Evolutionary conservation across 2,797 vertebrate species (phyloP), one percentile per base, ranked within the genome.

Genomic region (Columba guinea): DNA sequence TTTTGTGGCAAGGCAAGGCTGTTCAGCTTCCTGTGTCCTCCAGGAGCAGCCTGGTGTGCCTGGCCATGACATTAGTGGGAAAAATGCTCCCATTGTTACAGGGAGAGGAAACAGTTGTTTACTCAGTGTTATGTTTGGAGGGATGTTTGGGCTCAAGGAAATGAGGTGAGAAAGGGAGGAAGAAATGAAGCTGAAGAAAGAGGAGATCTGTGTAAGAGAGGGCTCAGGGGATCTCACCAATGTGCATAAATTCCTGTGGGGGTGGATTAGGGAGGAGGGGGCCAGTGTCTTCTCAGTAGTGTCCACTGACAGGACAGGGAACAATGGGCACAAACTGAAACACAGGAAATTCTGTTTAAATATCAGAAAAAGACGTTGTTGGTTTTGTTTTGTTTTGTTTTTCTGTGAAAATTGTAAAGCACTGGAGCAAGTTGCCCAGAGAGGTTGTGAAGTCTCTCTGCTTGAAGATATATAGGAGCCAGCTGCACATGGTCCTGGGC

Each of bases 51-150:
- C 53, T 85, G 30, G 30, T 71, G 71, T 79, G 79, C 67, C 76
- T 80, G 76, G 48, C 46, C 51, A 30, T 22, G 10, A 52, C 0
- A 0, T 52, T 74, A 49, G 37, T 59, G 71, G 81, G 83, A 92
- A 90, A 84, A 94, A 84, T 55, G 27, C 32, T 74, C 60, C 78
- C 75, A 94, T 95, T 96, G 96, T 94, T 95, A 68, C 28, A 81
- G 39, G 44, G 78, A 93, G 68, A 91, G 95, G 96, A 96, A 95
- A n/a, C 78, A 68, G 90, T 83, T 96, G 87, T 92, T 96, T 90
- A 84, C 75, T 94, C 39, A 48, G 53, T 85, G 46, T 80, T 71
- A 49, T 85, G 89, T 94, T 89, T 95, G 68, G 65, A 91, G 93
- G 88, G 88, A 94, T 84, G 90, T 95, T 95, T 90, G 91, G 81